Base-by-base conservation (phyloP, 37 sponge, comb jelly and placozoan genomes). In the Axinella damicornis region DNA sequence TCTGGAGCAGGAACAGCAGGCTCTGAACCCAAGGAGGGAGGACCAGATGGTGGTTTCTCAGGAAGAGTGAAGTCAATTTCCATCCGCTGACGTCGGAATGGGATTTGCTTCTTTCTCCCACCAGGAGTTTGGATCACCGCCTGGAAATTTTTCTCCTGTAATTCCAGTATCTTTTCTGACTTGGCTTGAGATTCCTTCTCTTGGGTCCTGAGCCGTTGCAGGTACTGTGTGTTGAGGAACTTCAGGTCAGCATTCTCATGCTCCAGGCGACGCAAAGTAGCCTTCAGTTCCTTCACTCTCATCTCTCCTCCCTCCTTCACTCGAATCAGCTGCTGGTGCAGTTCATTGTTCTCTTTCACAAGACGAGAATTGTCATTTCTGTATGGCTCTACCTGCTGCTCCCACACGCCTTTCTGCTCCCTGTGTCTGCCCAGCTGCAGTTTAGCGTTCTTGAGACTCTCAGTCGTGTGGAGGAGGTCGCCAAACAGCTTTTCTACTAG, bases 41-140 rank as follows among this genome's bases (percentile, higher is more conserved):
- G 9, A 46, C 46, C 4, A 46, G 53, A 36, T 52, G 83, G 59
- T 32, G 36, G 41, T 18, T 59, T 75, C 54, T 78, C 71, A 40
- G 98, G 95, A 12, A 98, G 58, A n/a, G 83, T 38, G 30, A 76
- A 77, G 46, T 97, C 96, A 28, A 99, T 74, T 53, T 99, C 99
- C 95, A 99, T 97, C 21, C 98, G 78, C 74, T 97, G 99, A 24
- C 97, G 80, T 54, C 99, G 79, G 24, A 83, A 90, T 21, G 99
- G 91, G 54, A 99, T 86, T 64, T 89, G 91, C 69, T 90, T 94
- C 77, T 93, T 88, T 25, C 93, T 78, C 12, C 99, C 99, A 14
- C 99, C 97, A 17, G 99, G 99, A 53, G 99, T 99, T 69, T 95
- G 91, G 22, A 99, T 92, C 12, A 99, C 96, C 33, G 99, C 99